Base-by-base conservation (phyloP, 2,113 vertebrate species). In the Zootoca vivipara region DNA sequence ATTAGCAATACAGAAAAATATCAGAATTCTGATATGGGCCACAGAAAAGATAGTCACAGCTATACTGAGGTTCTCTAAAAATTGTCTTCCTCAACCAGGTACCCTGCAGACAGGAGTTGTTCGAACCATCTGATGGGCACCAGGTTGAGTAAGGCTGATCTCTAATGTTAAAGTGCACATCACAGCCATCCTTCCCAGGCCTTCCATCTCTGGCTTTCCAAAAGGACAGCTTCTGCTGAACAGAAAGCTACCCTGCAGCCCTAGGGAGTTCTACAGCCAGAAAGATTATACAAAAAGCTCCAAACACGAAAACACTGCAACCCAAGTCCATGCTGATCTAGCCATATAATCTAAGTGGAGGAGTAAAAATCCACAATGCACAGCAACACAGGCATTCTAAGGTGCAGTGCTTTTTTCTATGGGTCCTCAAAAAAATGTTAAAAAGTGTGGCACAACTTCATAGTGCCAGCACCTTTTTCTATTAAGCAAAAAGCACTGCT, bases 1-100 rank as follows among this genome's bases (percentile, higher is more conserved):
- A 22, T 0, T 87, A 85, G 67, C 91, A 90, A 38, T 46, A 91
- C 86, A 87, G 86, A 85, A 82, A 85, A 77, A 86, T 15, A 85
- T 20, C 86, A 92, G 91, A 93, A 30, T 56, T 79, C 87, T 65
- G 75, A 90, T 0, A 2, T 38, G 86, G 80, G 85, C 58, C 70
- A 90, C 87, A 74, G 90, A 75, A 52, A 78, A 69, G 58, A 80
- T n/a, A 75, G 38, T 22, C 38, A 80, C 38, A 75, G 72, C 56
- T 64, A 46, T 80, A 46, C 0, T 64, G 91, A 94, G 93, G 81
- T 93, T 80, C 92, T 79, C 15, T 7, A 24, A 18, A 62, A 62
- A 62, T 20, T 18, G 58, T 20, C 58, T 62, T 62, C 58, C 58
- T 20, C 58, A 62, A 20, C 58, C 18, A 62, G 16, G 58, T 18